Evolutionary conservation across 1,140 invertebrate species (phyloP), one percentile per base, ranked within the genome.

Genomic region (Nymphalis io): DNA sequence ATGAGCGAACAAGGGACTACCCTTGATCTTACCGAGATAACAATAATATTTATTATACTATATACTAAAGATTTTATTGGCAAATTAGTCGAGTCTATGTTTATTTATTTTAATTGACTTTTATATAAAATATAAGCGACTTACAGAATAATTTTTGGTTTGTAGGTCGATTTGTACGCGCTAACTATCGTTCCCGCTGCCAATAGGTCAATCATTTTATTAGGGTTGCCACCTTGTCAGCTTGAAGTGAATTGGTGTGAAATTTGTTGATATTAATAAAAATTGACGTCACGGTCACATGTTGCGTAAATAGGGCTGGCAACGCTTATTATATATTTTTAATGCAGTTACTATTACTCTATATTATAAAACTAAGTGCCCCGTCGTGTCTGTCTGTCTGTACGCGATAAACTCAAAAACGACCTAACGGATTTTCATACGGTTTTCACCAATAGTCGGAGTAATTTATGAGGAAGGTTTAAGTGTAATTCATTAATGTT

Each of bases 161-260:
- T 70, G 74, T 66, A 70, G 70, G 79, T 83, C 88, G 86, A 89
- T 88, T 86, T 88, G 84, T 81, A 79, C 70, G 76, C 78, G 78
- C 77, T 77, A 67, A 67, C 78, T 82, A 81, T 74, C 72, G 72
- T 76, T 78, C 76, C 59, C 74, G 72, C 62, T 75, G 81, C 81
- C 86, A 82, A 85, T 85, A 75, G 68, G 70, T 76, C 72, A 79
- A 85, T 76, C 68, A 74, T 75, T 70, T 69, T 68, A 58, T 58
- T 77, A 89, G 87, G 85, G 87, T 65, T 88, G 76, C 38, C 68
- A 64, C 42, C 58, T 67, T 67, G 70, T 33, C 33, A 60, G 39
- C n/a, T 42, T 40, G 8, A 55, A 55, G 51, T 38, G 21, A 33
- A 65, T 72, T 61, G 51, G 20, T 71, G 55, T 21, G 55, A 70